Base-by-base conservation (phyloP, 2,888 invertebrate species). In the Thalpophila matura region DNA sequence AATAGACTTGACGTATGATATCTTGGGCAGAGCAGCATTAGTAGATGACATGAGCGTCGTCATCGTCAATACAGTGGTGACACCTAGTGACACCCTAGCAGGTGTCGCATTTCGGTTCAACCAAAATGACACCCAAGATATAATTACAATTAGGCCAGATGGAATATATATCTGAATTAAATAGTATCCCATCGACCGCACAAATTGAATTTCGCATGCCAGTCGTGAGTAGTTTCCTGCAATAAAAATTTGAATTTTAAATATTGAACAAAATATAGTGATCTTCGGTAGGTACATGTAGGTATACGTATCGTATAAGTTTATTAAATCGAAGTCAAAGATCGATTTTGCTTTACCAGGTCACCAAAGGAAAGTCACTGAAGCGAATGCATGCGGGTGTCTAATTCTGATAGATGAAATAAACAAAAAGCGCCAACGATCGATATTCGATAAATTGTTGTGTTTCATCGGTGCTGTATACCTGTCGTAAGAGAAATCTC, bases 121-220 rank as follows among this genome's bases (percentile, higher is more conserved):
- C 99, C 98, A 99, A 96, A 99, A 99, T 88, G 98, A 98, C 89
- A 99, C 98, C 99, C 99, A 99, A 85, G 98, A 98, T 95, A 99
- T 99, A 94, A 99, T 98, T 92, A 99, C 99, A 93, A 99, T 99
- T 95, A 99, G 96, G 91, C 98, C 98, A 94, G 99, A 99, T 87
- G 99, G 99, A 95, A 99, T 98, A 96, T 99, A 99, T 95, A 99
- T 99, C 96, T 99, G 99, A 95, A 99, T 99, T 93, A 99, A 96
- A 96, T 99, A 99, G 96, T 99, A 99, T 90, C 99, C 99, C 98
- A 99, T 99, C 86, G 99, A 99, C 81, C 99, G 97, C 84, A 98
- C 98, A 95, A 99, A 99, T 95, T 99, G 98, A 92, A 99, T 99
- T 95, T 98, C 98, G 95, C 98, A 99, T 84, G 98, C 98, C 96